Evolutionary conservation across 2,113 vertebrate species (phyloP).

Genomic region (Pelodiscus sinensis): DNA sequence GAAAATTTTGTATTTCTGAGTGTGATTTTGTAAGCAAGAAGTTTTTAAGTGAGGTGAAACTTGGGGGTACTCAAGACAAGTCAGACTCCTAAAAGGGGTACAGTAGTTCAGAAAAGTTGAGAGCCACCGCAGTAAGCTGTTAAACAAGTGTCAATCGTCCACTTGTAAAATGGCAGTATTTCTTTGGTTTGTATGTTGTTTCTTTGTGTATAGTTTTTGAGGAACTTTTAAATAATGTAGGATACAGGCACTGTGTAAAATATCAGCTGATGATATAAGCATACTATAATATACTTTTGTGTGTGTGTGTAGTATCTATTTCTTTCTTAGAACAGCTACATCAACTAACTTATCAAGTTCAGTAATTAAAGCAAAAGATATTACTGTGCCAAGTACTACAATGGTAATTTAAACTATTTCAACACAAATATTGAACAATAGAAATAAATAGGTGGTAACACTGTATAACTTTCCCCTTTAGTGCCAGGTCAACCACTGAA

Average conservation of each 20-base stretch:
- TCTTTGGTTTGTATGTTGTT: neutral
- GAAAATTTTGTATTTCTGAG: too few relatives aligned
- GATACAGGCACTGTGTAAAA: neutral
- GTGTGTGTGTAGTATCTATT: neutral
- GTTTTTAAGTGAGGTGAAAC: too few relatives aligned
- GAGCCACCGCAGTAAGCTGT: neutral
- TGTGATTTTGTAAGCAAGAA: too few relatives aligned
- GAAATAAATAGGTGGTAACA: neutral
- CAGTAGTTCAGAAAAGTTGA: too few relatives aligned
- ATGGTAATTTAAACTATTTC: neutral
- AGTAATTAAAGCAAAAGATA: neutral
- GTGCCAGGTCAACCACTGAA: slow-evolving; percentile 96
- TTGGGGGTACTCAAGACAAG: too few relatives aligned
- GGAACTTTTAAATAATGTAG: neutral
- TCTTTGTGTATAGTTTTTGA: neutral
- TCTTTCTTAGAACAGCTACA: neutral
- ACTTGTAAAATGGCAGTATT: neutral
- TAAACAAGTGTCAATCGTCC: neutral
- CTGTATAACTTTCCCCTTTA: slow-evolving; percentile 64
- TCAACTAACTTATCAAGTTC: neutral
- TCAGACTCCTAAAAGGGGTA: too few relatives aligned
- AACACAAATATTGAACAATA: neutral
- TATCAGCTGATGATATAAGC: neutral
- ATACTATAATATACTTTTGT: neutral
- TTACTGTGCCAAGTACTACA: neutral